Percentiles rank a stretch among this genome's conserved stretches.
phyloP scores from a whole-genome alignment of 2,113 vertebrate genomes.

The Nanger granti region DNA sequence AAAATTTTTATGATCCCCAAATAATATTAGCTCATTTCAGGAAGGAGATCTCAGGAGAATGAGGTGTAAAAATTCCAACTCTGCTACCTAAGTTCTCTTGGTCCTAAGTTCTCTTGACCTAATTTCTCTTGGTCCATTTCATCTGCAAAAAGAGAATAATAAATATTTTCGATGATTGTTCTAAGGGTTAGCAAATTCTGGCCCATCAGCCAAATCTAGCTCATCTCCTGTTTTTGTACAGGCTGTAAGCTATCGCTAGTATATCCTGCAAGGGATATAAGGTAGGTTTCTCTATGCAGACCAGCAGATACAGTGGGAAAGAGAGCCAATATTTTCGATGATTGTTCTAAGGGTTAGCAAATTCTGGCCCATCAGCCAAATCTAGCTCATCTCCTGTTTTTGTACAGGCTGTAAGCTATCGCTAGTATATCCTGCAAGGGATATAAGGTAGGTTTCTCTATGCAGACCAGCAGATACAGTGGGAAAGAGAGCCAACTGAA shows the following conservation, averaged over 20 bases:
- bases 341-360: neutral
- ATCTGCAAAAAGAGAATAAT: slow-evolving; percentile 26
- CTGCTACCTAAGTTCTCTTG: neutral
- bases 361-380: neutral
- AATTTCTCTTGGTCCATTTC: neutral
- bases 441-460: neutral
- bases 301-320: neutral
- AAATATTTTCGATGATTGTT: slow-evolving; percentile 10
- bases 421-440: neutral
- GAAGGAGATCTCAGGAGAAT: neutral
- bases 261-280: neutral
- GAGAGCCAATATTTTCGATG: neutral
- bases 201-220: neutral
- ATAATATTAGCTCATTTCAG: neutral
- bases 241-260: neutral
- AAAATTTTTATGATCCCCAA: neutral
- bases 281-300: neutral
- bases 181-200: neutral
- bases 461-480: neutral
- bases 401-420: neutral
- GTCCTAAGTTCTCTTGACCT: neutral
- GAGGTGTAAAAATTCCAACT: neutral
- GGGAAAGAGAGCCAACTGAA: neutral
- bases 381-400: neutral
- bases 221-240: neutral